phyloP scores from a whole-genome alignment of 2,797 vertebrate genomes.

The Esox lucius region DNA sequence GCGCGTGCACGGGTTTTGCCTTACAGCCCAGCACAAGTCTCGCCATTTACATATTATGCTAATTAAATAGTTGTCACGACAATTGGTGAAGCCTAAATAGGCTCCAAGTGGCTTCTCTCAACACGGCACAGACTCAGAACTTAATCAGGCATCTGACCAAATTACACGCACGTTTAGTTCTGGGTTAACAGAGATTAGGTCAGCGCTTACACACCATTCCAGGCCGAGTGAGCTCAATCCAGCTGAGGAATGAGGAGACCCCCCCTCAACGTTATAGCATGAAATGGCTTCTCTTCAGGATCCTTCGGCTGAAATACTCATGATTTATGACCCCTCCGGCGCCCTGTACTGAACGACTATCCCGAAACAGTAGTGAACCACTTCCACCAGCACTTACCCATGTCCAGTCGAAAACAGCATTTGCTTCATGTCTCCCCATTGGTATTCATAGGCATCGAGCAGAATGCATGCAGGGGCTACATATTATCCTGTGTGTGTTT shows the following conservation, averaged over 20 bases:
- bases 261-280: slow-evolving; percentile 30
- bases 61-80: too few relatives aligned
- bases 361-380: slow-evolving; percentile 18
- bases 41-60: too few relatives aligned
- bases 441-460: slow-evolving; percentile 47
- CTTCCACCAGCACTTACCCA: slow-evolving; percentile 17
- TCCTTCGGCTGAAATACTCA: slow-evolving; percentile 43
- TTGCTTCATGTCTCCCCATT: slow-evolving; percentile 7
- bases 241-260: not conserved
- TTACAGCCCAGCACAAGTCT: too few relatives aligned
- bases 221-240: not conserved
- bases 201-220: too few relatives aligned
- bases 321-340: slow-evolving; percentile 55
- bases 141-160: too few relatives aligned
- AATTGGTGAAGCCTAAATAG: too few relatives aligned
- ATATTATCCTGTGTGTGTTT: not conserved
- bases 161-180: too few relatives aligned
- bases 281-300: slow-evolving; percentile 48
- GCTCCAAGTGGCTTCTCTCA: too few relatives aligned
- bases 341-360: slow-evolving; percentile 45
- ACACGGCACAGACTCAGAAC: too few relatives aligned
- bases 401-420: not conserved
- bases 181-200: too few relatives aligned
- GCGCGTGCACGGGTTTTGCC: too few relatives aligned
- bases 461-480: slow-evolving; percentile 25